phyloP scores from a whole-genome alignment of 2,888 invertebrate species.

The Eupsilia transversa region DNA sequence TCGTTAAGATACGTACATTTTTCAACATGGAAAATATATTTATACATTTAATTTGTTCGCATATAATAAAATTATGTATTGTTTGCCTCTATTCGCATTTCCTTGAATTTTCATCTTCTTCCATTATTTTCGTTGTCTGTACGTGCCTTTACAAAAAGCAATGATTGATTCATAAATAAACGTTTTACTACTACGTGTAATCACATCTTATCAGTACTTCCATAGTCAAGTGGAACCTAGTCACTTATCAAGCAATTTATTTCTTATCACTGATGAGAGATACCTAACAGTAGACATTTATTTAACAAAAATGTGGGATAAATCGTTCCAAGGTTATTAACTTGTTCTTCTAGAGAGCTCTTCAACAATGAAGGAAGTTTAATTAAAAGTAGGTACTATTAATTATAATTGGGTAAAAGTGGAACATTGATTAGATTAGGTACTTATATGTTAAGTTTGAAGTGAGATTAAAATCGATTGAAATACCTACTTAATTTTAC shows the following conservation, averaged over 20 bases:
- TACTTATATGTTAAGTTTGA: background rate
- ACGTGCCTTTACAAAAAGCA: constrained; percentile 22
- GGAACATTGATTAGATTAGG: background rate
- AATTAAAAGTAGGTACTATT: constrained; percentile 8
- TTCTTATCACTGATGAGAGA: constrained; percentile 43
- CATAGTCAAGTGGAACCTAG: constrained; percentile 20
- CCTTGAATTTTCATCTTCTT: background rate
- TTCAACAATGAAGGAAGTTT: constrained; percentile 30
- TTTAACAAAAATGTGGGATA: constrained; percentile 13
- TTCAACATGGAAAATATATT: background rate
- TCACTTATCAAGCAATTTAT: constrained; percentile 27
- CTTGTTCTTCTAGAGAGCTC: background rate
- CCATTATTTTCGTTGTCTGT: background rate
- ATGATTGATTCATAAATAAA: constrained; percentile 46
- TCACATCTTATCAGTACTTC: constrained; percentile 39
- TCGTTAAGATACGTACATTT: background rate
- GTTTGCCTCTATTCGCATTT: background rate
- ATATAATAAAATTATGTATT: too few relatives aligned
- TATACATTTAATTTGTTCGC: background rate
- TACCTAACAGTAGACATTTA: constrained; percentile 14
- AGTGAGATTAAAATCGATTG: background rate
- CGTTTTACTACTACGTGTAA: constrained; percentile 33
- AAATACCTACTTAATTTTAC: background rate
- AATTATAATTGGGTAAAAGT: constrained; percentile 15
- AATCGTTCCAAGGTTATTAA: constrained; percentile 22